Base-by-base conservation (phyloP, 2,888 invertebrate genomes). In the Deilephila porcellus region DNA sequence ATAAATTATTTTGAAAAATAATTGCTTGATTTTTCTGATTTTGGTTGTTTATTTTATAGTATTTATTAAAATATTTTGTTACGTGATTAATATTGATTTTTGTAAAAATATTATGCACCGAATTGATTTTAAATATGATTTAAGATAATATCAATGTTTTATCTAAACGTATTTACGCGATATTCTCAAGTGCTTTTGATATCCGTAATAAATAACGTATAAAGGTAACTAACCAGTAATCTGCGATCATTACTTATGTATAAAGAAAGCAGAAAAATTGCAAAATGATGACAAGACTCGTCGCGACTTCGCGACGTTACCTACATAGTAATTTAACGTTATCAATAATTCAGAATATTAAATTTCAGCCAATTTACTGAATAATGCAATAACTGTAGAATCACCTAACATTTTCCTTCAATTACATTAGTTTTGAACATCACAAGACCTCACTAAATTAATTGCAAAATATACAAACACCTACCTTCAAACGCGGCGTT, bases 401-500 rank as follows among this genome's bases (percentile, higher is more conserved):
- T n/a, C 14, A n/a, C 56, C 56, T 19, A 19, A 19, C 17, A 56
- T 19, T 19, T 19, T 56, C 0, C n/a, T 56, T 5, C 7, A 8
- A n/a, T 19, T 53, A 19, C 3, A 53, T 19, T 19, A 19, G 0
- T 56, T 56, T 56, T n/a, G 19, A 5, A 19, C 1, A 56, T n/a
- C 5, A 56, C 19, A 29, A 11, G 20, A 60, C 25, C 3, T 20
- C 20, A 60, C 20, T 8, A 8, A 20, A 20, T 25, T 60, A n/a
- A 56, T n/a, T 56, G 19, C 4, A 6, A 56, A 25, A 11, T 29
- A 29, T 29, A 17, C 29, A 17, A 60, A 64, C n/a, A 64, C 64
- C 64, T 64, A 64, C 64, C 64, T 64, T 64, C 20, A 7, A 14
- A 45, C 64, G 45, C 45, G 64, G 20, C 20, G 60, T 71, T 74